These are phyloP conservation scores for Aulostomus chinensis DNA, from an alignment of 2,797 vertebrate genomes.

Conservation along the genomic window DNA sequence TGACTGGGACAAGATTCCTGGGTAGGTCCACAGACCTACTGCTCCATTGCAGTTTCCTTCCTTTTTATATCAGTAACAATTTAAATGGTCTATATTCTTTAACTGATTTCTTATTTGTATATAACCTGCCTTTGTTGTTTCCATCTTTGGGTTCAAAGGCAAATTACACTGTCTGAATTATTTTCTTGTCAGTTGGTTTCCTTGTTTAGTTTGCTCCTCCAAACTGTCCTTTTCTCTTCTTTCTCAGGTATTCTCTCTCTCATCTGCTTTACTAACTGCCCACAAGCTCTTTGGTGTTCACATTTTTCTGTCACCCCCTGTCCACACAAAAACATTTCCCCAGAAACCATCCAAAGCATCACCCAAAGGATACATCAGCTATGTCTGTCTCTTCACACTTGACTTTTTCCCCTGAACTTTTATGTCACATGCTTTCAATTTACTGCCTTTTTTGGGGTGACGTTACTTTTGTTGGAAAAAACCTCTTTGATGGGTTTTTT, in stretches of 20 bases:
- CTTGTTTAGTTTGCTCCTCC: slow-evolving; percentile 83
- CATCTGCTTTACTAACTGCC: slow-evolving; percentile 94
- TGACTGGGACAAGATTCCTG: slow-evolving; percentile 89
- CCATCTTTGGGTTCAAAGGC: slow-evolving; percentile 3
- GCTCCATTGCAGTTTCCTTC: background rate
- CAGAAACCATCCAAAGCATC: slow-evolving; percentile 52
- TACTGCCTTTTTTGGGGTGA: slow-evolving; percentile 54
- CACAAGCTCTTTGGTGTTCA: slow-evolving; percentile 86
- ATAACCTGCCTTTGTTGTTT: background rate
- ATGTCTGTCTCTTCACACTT: slow-evolving; percentile 74
- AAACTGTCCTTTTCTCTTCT: slow-evolving; percentile 88
- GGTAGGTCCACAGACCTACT: slow-evolving; percentile 72
- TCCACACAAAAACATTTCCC: slow-evolving; percentile 80
- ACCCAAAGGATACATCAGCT: slow-evolving; percentile 76
- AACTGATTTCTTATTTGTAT: slow-evolving; percentile 7
- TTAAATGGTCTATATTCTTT: slow-evolving; percentile 12
- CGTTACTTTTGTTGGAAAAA: slow-evolving; percentile 57
- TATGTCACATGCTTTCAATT: slow-evolving; percentile 69
- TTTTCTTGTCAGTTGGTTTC: slow-evolving; percentile 71
- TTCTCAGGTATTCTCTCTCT: slow-evolving; percentile 98
- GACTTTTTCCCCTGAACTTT: slow-evolving; percentile 61
- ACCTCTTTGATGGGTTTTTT: slow-evolving; percentile 76
- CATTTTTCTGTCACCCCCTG: slow-evolving; percentile 83
- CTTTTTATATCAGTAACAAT: slow-evolving; percentile 29
- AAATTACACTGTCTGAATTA: slow-evolving; percentile 23